Conservation (phyloP, 2,888 invertebrate species). For the Flexamia atlantica region DNA sequence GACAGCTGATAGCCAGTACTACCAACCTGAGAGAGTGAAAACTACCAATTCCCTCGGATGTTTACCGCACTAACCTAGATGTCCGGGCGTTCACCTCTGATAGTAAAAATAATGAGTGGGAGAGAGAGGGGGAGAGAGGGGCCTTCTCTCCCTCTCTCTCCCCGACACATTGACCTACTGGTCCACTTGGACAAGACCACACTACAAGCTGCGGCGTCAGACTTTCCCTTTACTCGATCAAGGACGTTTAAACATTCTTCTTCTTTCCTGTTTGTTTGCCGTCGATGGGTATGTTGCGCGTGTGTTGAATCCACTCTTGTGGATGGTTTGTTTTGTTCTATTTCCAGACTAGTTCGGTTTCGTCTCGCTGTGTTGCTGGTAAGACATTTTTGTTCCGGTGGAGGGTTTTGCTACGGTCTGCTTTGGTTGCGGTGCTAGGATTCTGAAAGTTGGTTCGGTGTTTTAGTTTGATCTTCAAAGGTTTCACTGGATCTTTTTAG, state of each 20-base stretch:
- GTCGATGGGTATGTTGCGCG: conserved; percentile 27
- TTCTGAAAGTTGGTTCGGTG: too few relatives aligned
- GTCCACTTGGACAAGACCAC: conserved; percentile 12
- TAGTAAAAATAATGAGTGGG: conserved; percentile 52
- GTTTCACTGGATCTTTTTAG: too few relatives aligned
- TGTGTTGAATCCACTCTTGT: conserved; percentile 17
- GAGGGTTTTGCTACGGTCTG: too few relatives aligned
- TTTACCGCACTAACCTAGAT: conserved; percentile 42
- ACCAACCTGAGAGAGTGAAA: conserved; percentile 47
- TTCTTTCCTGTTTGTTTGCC: neutral
- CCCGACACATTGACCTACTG: conserved; percentile 41
- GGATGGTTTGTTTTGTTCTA: conserved; percentile 41
- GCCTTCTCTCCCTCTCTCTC: conserved; percentile 20
- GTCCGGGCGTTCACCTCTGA: conserved; percentile 38
- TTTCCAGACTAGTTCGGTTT: conserved; percentile 2
- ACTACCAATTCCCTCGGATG: conserved; percentile 32
- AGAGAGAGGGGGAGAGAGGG: conserved; percentile 20
- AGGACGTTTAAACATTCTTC: conserved; percentile 9
- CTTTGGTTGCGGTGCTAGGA: too few relatives aligned
- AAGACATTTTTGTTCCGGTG: neutral
- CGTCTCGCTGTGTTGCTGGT: neutral
- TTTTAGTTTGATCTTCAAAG: too few relatives aligned
- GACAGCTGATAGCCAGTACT: neutral
- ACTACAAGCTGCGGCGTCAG: conserved; percentile 32
- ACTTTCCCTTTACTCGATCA: conserved; percentile 43